A percentile compares a stretch with the other conserved stretches of the same genome.
These are phyloP conservation scores for Atlantisia rogersi DNA, from an alignment of 2,113 vertebrate species.

Conservation along the genomic window DNA sequence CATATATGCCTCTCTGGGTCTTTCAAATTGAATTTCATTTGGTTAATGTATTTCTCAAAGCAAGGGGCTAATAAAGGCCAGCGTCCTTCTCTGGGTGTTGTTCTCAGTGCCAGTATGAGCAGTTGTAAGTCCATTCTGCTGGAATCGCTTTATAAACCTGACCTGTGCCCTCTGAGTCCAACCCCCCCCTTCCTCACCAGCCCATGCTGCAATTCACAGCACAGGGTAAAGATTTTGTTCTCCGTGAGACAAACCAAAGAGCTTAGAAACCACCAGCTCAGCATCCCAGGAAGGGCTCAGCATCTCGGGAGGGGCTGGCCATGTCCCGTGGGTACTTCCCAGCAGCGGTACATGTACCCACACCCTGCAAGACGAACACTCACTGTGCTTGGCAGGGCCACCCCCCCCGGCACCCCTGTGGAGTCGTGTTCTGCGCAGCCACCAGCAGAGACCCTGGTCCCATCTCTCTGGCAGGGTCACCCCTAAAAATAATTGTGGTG, in stretches of 20 bases:
- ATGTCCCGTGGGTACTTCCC: too few relatives aligned
- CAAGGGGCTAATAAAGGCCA: conserved; percentile 66
- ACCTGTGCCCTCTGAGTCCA: conserved; percentile 11
- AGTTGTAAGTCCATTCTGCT: conserved; percentile 36
- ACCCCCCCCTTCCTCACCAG: conserved; percentile 15
- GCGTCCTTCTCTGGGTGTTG: conserved; percentile 45
- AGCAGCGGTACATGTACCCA: fast-evolving
- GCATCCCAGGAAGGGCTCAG: too few relatives aligned
- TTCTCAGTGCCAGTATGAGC: conserved; percentile 9
- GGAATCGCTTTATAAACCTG: conserved; percentile 27
- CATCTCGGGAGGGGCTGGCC: too few relatives aligned
- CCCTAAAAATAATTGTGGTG: not conserved
- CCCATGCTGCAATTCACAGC: not conserved
- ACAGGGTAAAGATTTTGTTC: not conserved
- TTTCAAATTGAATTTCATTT: conserved; percentile 54
- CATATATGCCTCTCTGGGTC: conserved; percentile 43
- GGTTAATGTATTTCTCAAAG: conserved; percentile 62
- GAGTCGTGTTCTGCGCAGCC: not conserved
- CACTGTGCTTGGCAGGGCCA: not conserved
- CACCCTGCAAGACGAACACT: not conserved
- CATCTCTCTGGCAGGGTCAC: not conserved
- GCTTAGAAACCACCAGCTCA: not conserved
- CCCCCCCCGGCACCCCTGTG: not conserved
- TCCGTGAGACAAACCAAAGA: not conserved
- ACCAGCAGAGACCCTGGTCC: not conserved